These are phyloP conservation scores for Trachymyrmex septentrionalis DNA, from an alignment of 1,140 invertebrate genomes.

Conservation along the genomic window DNA sequence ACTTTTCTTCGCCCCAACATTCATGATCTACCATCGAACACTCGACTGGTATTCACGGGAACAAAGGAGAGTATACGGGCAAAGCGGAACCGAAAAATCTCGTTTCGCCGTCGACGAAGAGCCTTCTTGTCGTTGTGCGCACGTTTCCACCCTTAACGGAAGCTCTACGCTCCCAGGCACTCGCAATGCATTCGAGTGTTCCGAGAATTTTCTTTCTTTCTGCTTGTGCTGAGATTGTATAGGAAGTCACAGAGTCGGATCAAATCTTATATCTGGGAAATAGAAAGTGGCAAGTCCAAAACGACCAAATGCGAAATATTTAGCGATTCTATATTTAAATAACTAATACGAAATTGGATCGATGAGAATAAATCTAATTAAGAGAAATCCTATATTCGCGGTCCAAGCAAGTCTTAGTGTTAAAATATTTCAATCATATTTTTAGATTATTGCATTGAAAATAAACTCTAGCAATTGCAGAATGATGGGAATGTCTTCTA, in stretches of 20 bases:
- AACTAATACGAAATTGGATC: no score
- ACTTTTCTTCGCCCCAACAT: conserved; percentile 24
- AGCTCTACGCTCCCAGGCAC: neutral
- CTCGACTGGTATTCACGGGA: conserved; percentile 52
- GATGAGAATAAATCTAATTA: no score
- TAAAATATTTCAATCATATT: neutral
- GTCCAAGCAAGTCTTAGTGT: no score
- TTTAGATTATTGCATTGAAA: neutral
- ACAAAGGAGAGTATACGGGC: conserved; percentile 39
- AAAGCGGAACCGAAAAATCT: conserved; percentile 60
- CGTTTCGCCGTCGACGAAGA: conserved; percentile 60
- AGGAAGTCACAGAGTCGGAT: conserved; percentile 34
- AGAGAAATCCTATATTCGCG: no score
- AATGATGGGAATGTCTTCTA: neutral
- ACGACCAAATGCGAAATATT: neutral
- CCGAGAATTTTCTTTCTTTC: conserved; percentile 41
- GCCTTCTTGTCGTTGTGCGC: conserved; percentile 44
- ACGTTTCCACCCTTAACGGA: conserved; percentile 49
- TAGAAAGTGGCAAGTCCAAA: neutral
- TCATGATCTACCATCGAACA: conserved; percentile 50
- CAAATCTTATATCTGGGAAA: neutral
- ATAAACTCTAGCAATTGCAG: neutral
- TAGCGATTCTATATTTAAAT: neutral
- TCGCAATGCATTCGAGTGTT: conserved; percentile 29
- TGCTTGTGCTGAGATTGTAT: neutral